phyloP scores from a whole-genome alignment of 2,888 invertebrate species.

The Cantharis rufa region DNA sequence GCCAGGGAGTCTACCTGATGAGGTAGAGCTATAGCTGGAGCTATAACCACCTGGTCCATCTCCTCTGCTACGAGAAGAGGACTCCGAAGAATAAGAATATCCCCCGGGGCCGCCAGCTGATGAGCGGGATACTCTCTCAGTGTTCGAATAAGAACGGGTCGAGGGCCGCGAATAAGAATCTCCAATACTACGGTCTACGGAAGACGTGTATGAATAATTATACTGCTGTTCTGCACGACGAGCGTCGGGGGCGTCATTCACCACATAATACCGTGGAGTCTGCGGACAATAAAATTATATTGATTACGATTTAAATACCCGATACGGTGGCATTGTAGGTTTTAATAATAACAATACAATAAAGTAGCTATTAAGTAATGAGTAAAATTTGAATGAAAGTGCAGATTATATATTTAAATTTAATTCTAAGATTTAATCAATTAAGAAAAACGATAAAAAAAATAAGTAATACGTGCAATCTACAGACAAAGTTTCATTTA shows the following conservation, averaged over 20 bases:
- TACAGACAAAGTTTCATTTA: neutral
- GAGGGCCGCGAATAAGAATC: conserved; percentile 66
- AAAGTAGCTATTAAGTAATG: neutral
- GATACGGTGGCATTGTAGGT: neutral
- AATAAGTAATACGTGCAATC: neutral
- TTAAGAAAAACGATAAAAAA: neutral
- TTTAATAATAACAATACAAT: neutral
- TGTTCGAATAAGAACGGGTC: conserved; percentile 68
- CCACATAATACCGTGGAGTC: conserved; percentile 88
- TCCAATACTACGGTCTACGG: conserved; percentile 61
- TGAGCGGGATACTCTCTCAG: conserved; percentile 70
- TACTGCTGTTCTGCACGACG: conserved; percentile 80
- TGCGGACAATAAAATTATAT: conserved; percentile 57
- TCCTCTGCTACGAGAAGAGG: conserved; percentile 69
- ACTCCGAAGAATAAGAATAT: conserved; percentile 76
- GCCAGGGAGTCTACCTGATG: conserved; percentile 80
- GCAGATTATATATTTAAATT: neutral
- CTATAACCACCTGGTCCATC: conserved; percentile 79
- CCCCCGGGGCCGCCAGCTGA: conserved; percentile 69
- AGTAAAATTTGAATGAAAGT: neutral
- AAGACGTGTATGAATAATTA: conserved; percentile 79
- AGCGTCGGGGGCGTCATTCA: conserved; percentile 74
- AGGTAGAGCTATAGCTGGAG: conserved; percentile 76
- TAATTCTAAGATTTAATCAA: neutral
- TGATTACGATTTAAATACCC: neutral